Conservation (phyloP, 2,113 vertebrate genomes). For the Calypte anna region DNA sequence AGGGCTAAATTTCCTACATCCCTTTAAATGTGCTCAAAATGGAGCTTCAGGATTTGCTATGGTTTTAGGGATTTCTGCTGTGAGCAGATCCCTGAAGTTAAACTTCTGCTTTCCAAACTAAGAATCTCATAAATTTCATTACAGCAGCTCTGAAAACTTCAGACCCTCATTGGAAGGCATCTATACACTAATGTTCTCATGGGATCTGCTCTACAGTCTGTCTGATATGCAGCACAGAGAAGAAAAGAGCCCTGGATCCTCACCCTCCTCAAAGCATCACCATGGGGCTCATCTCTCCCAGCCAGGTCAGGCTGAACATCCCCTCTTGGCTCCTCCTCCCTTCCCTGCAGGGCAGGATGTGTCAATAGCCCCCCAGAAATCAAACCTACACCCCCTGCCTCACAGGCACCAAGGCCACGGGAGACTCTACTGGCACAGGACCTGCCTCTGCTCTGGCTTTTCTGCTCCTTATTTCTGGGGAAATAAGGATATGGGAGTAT, state of each 20-base stretch:
- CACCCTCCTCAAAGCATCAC: not conserved
- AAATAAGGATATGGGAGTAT: not conserved
- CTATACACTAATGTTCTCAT: not conserved
- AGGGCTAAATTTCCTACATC: not conserved
- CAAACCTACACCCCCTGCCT: not conserved
- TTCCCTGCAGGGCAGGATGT: fast-evolving
- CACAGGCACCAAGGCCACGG: not conserved
- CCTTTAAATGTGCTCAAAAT: not conserved
- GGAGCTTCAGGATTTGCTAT: not conserved
- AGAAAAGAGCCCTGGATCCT: not conserved
- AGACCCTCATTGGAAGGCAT: not conserved
- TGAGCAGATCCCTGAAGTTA: not conserved
- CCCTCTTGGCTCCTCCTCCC: not conserved
- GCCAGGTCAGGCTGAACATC: not conserved
- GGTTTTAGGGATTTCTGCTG: not conserved
- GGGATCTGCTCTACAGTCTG: not conserved
- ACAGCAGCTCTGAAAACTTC: not conserved
- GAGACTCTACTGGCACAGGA: not conserved
- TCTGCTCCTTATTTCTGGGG: not conserved
- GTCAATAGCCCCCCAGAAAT: not conserved
- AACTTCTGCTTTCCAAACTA: not conserved
- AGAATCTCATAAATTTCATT: not conserved
- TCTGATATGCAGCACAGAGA: not conserved
- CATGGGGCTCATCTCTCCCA: not conserved
- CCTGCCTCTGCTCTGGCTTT: too few species aligned